Percentiles rank a stretch among this genome's conserved stretches.
phyloP scores from a whole-genome alignment of 2,113 vertebrate species.

The Apistogramma diplotaenia region DNA sequence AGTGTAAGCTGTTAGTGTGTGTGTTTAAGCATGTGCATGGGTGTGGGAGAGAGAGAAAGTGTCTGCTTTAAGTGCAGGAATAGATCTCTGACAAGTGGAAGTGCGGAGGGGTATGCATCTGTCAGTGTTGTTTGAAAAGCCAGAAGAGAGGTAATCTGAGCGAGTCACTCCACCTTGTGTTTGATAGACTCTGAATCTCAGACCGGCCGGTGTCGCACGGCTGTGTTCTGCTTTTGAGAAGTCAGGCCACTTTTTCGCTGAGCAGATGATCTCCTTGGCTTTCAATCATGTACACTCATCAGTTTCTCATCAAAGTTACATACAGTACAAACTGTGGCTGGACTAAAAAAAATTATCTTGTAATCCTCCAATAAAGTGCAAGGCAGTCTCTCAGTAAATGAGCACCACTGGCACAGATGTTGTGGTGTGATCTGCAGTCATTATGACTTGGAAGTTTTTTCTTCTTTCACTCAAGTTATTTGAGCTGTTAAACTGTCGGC shows the following conservation, averaged over 20 bases:
- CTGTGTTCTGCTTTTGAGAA: background rate
- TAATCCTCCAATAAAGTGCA: background rate
- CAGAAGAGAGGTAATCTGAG: conserved; percentile 66
- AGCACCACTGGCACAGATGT: background rate
- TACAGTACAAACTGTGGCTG: background rate
- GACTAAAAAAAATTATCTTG: background rate
- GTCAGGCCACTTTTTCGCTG: background rate
- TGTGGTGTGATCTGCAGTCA: background rate
- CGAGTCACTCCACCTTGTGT: conserved; percentile 62
- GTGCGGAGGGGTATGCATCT: conserved; percentile 68
- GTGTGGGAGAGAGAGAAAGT: conserved; percentile 14
- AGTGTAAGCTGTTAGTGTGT: conserved; percentile 64
- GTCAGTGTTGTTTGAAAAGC: conserved; percentile 68
- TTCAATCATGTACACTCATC: background rate
- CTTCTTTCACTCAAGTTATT: background rate
- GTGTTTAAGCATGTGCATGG: conserved; percentile 4
- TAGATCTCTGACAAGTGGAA: conserved; percentile 70
- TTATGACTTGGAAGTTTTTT: background rate
- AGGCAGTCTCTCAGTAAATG: background rate
- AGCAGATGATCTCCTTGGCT: background rate
- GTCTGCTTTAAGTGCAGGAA: conserved; percentile 71
- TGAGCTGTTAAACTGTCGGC: background rate
- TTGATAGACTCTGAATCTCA: conserved; percentile 43
- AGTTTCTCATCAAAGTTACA: background rate
- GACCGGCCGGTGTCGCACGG: background rate